phyloP scores from a whole-genome alignment of 2,797 vertebrate species.

The Mormyrus hasselquistii region DNA sequence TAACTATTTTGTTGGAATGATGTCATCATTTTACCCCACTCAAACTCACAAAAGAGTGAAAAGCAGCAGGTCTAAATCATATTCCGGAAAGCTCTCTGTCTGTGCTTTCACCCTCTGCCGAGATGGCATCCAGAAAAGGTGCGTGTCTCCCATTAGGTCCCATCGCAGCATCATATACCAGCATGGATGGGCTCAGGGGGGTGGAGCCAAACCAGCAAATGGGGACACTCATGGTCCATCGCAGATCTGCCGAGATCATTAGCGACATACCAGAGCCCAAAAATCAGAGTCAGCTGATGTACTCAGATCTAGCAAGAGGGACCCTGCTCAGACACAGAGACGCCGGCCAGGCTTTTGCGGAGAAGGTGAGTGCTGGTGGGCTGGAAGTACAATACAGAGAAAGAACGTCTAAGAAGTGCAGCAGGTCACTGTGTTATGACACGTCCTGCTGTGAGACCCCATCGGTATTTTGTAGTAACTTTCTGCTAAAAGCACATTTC shows the following conservation, averaged over 20 bases:
- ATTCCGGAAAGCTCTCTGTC: neutral
- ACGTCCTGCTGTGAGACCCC: neutral
- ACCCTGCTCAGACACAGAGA: neutral
- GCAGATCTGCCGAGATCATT: neutral
- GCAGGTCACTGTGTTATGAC: neutral
- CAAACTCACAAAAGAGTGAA: neutral
- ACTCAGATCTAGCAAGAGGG: neutral
- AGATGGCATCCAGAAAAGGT: neutral
- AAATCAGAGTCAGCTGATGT: neutral
- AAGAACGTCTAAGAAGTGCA: neutral
- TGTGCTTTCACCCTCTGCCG: neutral
- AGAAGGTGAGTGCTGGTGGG: neutral
- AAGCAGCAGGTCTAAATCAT: neutral
- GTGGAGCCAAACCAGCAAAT: neutral
- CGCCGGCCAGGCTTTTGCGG: neutral
- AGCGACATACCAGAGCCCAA: neutral
- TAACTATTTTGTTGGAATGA: neutral
- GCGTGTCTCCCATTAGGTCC: neutral
- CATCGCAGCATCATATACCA: neutral
- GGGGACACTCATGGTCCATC: neutral
- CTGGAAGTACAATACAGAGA: neutral
- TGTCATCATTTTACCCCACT: neutral
- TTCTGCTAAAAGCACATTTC: neutral
- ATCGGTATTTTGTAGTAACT: neutral
- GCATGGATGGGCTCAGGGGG: neutral